Conservation (phyloP, 2,113 vertebrate species). For the Chaenogobius annularis region DNA sequence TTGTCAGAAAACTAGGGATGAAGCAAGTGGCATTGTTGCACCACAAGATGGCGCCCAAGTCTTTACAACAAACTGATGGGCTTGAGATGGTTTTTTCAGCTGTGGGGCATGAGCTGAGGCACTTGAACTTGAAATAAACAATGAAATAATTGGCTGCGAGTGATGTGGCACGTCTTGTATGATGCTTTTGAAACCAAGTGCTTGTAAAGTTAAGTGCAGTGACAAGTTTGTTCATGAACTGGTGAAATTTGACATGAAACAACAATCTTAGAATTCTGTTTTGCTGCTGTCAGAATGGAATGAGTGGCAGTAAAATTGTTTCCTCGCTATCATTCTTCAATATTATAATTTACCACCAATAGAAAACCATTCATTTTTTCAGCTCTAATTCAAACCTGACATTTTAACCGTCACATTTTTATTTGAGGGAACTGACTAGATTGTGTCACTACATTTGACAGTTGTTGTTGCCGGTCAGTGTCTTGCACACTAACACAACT, state of each 20-base stretch:
- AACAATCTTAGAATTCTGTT: neutral
- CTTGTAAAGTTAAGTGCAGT: conserved; percentile 5
- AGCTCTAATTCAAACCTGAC: neutral
- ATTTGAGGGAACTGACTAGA: neutral
- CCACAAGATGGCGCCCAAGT: conserved; percentile 39
- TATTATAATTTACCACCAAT: neutral
- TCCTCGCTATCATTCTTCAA: neutral
- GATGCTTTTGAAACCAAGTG: conserved; percentile 7
- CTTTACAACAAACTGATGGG: neutral
- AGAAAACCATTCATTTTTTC: neutral
- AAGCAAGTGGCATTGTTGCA: neutral
- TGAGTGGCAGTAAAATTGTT: neutral
- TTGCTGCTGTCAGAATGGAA: conserved; percentile 8
- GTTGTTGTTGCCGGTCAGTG: neutral
- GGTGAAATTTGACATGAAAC: neutral
- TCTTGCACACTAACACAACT: neutral
- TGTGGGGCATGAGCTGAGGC: conserved; percentile 58
- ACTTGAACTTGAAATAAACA: conserved; percentile 56
- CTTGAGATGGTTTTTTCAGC: conserved; percentile 4
- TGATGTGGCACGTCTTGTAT: neutral
- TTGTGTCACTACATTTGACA: neutral
- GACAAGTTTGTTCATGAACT: neutral
- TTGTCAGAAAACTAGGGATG: neutral
- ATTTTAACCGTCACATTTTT: neutral
- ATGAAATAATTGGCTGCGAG: neutral